Percentiles rank a stretch among this genome's conserved stretches.
phyloP scores from a whole-genome alignment of 2,797 vertebrate species.

The Pipistrellus pipistrellus region DNA sequence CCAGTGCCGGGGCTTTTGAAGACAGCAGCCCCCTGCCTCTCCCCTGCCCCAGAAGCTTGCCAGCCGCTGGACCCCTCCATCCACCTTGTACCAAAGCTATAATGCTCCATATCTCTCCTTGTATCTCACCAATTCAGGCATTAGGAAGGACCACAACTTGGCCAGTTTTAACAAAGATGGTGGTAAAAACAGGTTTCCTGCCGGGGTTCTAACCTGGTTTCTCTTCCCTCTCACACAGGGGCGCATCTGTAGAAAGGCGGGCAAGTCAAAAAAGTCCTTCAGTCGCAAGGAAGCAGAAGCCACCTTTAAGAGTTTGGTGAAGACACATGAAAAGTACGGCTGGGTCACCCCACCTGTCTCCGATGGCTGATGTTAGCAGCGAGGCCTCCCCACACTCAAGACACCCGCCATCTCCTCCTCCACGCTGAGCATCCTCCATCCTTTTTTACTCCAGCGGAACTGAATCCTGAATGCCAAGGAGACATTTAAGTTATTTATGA shows the following conservation, averaged over 20 bases:
- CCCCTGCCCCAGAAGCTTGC: not conserved
- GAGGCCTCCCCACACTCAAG: slow-evolving; percentile 80
- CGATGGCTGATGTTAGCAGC: slow-evolving; percentile 93
- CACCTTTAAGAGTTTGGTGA: slow-evolving; percentile 99
- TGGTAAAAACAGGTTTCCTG: rapidly evolving
- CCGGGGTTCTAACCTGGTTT: slow-evolving; percentile 54
- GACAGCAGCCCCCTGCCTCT: not conserved
- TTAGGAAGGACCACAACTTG: not conserved
- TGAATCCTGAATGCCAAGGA: slow-evolving; percentile 90
- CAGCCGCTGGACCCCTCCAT: rapidly evolving
- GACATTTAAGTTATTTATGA: slow-evolving; percentile 91
- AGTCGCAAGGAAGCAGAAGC: slow-evolving; percentile 99
- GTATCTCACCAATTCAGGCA: rapidly evolving
- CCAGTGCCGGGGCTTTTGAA: not conserved
- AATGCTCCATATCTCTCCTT: rapidly evolving
- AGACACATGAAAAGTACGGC: slow-evolving; percentile 99
- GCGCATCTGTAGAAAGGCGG: slow-evolving; percentile 99
- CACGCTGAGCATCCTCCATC: slow-evolving; percentile 88
- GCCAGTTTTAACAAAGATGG: not conserved
- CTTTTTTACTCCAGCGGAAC: slow-evolving; percentile 91
- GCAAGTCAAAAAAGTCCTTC: slow-evolving; percentile 99
- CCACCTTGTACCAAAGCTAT: not conserved
- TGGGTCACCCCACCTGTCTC: slow-evolving; percentile 99
- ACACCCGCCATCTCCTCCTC: slow-evolving; percentile 89
- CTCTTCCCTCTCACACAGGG: slow-evolving; percentile 90